A percentile compares a stretch with the other conserved stretches of the same genome.
Evolutionary conservation across 2,888 invertebrate genomes (phyloP).

Genomic region (Drosophila gaucha): DNA sequence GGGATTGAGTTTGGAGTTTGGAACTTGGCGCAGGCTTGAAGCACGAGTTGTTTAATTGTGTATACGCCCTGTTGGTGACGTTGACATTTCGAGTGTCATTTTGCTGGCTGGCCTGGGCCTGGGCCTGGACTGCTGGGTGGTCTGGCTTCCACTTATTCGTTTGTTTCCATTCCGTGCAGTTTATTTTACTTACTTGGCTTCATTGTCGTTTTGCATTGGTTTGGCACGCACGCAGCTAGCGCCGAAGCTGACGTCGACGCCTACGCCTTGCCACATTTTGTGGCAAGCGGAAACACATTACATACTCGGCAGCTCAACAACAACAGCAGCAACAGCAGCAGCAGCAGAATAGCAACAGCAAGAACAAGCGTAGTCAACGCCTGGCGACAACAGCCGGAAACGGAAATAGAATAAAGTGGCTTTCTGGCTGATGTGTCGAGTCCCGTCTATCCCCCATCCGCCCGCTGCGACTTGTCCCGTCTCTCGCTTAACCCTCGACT

Average conservation of each 20-base stretch:
- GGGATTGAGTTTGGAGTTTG: slow-evolving; percentile 19
- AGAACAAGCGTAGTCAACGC: slow-evolving; percentile 25
- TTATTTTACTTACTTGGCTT: slow-evolving; percentile 56
- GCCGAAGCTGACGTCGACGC: slow-evolving; percentile 24
- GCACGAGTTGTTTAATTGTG: slow-evolving; percentile 19
- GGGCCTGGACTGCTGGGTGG: neutral
- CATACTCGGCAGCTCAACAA: slow-evolving; percentile 75
- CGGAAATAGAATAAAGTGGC: slow-evolving; percentile 79
- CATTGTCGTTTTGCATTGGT: slow-evolving; percentile 55
- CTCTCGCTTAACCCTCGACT: slow-evolving; percentile 19
- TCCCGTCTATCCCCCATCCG: neutral
- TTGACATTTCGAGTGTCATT: slow-evolving; percentile 74
- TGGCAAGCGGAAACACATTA: slow-evolving; percentile 76
- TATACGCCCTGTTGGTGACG: slow-evolving; percentile 59
- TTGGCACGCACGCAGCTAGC: slow-evolving; percentile 58
- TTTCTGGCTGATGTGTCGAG: slow-evolving; percentile 67
- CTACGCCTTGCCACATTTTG: slow-evolving; percentile 60
- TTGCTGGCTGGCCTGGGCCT: slow-evolving; percentile 27
- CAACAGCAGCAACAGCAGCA: slow-evolving; percentile 34
- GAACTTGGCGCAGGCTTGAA: slow-evolving; percentile 1
- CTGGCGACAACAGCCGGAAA: slow-evolving; percentile 74
- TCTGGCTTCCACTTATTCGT: slow-evolving; percentile 1
- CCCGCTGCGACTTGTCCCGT: neutral
- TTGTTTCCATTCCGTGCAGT: slow-evolving; percentile 52
- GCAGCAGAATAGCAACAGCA: slow-evolving; percentile 12